These are phyloP conservation scores for Iguana delicatissima DNA, from an alignment of 2,797 vertebrate genomes.

Conservation along the genomic window DNA sequence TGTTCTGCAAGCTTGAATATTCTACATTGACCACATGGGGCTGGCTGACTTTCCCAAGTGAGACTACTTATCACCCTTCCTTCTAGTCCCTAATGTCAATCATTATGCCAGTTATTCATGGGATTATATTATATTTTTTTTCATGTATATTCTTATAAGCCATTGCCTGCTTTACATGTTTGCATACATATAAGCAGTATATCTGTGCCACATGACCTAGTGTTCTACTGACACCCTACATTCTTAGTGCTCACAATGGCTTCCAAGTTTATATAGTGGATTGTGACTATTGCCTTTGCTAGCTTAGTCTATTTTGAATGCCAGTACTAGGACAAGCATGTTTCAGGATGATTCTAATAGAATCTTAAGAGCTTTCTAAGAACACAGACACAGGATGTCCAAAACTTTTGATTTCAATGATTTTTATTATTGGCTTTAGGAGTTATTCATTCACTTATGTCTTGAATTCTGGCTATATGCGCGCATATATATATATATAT, in stretches of 20 bases:
- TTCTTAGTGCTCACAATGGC: not conserved
- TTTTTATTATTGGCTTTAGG: slow-evolving; percentile 18
- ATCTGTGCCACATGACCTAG: no score
- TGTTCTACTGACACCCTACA: not conserved
- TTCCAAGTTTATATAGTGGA: not conserved
- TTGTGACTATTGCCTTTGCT: not conserved
- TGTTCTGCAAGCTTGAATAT: not conserved
- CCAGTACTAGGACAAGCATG: no score
- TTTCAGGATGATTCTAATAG: not conserved
- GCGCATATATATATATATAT: slow-evolving; percentile 9
- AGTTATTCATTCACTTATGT: slow-evolving; percentile 56
- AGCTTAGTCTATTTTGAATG: not conserved
- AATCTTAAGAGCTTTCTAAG: not conserved
- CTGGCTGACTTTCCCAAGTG: no score
- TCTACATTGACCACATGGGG: no score
- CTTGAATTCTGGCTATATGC: slow-evolving; percentile 49
- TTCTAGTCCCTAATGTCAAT: not conserved
- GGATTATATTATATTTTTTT: not conserved
- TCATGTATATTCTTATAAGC: not conserved
- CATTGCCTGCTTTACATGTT: not conserved
- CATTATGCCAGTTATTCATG: not conserved
- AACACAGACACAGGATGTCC: not conserved
- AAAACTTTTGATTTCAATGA: not conserved
- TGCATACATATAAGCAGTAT: not conserved
- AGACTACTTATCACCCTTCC: not conserved